Conservation (phyloP, 2,888 invertebrate genomes). For the Mellilla xanthometata region DNA sequence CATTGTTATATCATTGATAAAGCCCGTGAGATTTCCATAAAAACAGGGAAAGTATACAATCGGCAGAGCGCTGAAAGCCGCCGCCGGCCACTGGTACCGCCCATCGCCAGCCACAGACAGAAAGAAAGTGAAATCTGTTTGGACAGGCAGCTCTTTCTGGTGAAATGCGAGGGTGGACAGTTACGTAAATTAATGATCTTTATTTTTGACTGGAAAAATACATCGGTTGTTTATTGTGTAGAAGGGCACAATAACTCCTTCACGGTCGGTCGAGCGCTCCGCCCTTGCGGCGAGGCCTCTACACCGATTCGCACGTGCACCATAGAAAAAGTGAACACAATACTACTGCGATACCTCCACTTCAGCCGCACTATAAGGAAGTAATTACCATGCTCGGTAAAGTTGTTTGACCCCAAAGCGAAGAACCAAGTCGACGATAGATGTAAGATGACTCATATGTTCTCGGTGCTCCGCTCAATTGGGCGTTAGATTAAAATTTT, state of each 20-base stretch:
- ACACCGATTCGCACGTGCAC: slow-evolving; percentile 45
- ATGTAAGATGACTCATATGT: slow-evolving; percentile 36
- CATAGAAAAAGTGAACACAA: slow-evolving; percentile 49
- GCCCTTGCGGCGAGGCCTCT: slow-evolving; percentile 53
- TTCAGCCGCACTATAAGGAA: slow-evolving; percentile 46
- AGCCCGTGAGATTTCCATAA: slow-evolving; percentile 69
- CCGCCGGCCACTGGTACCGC: slow-evolving; percentile 65
- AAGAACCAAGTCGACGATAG: slow-evolving; percentile 34
- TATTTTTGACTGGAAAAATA: slow-evolving; percentile 21
- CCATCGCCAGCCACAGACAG: slow-evolving; percentile 55
- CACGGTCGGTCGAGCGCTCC: slow-evolving; percentile 53
- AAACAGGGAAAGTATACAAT: slow-evolving; percentile 79
- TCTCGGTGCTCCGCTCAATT: slow-evolving; percentile 25
- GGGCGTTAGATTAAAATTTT: slow-evolving; percentile 27
- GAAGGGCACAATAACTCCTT: slow-evolving; percentile 53
- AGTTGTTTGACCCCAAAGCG: slow-evolving; percentile 53
- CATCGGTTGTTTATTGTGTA: slow-evolving; percentile 21
- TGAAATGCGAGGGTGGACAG: slow-evolving; percentile 34
- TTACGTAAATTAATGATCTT: slow-evolving; percentile 21
- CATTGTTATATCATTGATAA: slow-evolving; percentile 52
- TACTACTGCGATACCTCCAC: slow-evolving; percentile 37
- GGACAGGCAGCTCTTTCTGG: slow-evolving; percentile 37
- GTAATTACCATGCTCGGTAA: slow-evolving; percentile 49
- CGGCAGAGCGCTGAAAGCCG: slow-evolving; percentile 58
- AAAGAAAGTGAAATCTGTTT: slow-evolving; percentile 73